Base-by-base conservation (phyloP, 23 tunicate species). In the Halocynthia aurantium region DNA sequence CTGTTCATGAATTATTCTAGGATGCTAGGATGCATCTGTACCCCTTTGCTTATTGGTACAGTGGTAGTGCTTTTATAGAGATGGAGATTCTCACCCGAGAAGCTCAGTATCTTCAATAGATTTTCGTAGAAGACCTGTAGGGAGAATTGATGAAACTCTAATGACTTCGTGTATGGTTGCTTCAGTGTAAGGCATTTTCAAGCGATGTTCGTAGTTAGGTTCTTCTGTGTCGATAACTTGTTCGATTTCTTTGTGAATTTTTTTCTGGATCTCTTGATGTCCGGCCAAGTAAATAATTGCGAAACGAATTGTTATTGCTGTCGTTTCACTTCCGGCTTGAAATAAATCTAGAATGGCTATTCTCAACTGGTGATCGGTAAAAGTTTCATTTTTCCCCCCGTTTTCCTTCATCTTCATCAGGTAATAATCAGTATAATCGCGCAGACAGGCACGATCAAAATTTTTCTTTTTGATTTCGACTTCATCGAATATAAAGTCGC, bases 321-420 rank as follows among this genome's bases (percentile, higher is more conserved):
- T 77, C 0, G 81, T 62, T 49, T 77, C 81, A 63, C 54, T 77
- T 0, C 81, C 81, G 0, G 81, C 81, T 44, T 77, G 81, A 77
- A 77, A 77, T 7, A 77, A 22, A 17, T 62, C 72, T 50, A 62
- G 63, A 21, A 77, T 10, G 4, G 17, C 20, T 52, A 51, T 62
- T 10, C 51, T 15, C 13, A 62, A 51, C 8, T 31, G n/a, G 9
- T 64, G 52, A 9, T 19, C 22, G 8, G 55, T 77, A 31, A 31
- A 31, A 31, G 44, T 9, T 51, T 55, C 65, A 44, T 31, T 31
- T 31, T 31, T 31, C 44, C 44, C 44, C 1, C 2, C 44, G 44
- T 31, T 31, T 31, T 62, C 72, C 9, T 11, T 10, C 22, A 65
- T 65, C 31, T 65, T 15, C 6, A 77, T 77, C 72, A 77, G 50